phyloP scores from a whole-genome alignment of 2,888 invertebrate genomes.

The Megastigmus dorsalis region DNA sequence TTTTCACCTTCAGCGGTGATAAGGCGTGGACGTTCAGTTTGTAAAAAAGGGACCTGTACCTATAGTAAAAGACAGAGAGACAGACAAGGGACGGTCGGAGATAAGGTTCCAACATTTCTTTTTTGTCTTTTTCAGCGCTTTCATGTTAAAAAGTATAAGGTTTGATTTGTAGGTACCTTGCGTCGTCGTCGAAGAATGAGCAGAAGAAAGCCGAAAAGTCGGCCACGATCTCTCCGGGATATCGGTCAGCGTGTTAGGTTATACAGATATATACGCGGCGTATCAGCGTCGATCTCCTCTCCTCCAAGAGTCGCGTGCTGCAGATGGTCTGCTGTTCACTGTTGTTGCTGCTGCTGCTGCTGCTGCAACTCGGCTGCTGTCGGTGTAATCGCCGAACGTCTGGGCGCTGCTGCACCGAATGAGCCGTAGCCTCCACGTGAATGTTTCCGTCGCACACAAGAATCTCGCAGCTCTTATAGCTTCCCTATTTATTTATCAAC shows the following conservation, averaged over 20 bases:
- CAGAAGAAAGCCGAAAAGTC: constrained; percentile 61
- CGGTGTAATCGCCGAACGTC: not conserved
- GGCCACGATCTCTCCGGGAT: constrained; percentile 61
- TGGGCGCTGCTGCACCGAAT: not conserved
- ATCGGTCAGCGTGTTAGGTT: constrained; percentile 62
- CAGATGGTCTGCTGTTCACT: no score
- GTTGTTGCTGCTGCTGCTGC: no score
- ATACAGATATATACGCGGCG: constrained; percentile 4
- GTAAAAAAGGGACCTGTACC: not conserved
- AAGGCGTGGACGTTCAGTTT: not conserved
- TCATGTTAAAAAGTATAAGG: not conserved
- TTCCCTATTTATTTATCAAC: no score
- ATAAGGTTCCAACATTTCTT: not conserved
- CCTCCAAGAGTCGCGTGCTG: constrained; percentile 4
- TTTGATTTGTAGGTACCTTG: constrained; percentile 29
- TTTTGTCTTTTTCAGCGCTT: not conserved
- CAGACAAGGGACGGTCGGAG: not conserved
- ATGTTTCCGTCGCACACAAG: constrained; percentile 37
- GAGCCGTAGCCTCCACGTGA: constrained; percentile 14
- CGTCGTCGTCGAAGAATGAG: constrained; percentile 38
- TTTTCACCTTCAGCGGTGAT: constrained; percentile 57
- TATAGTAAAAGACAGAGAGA: not conserved
- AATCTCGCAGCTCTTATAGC: no score
- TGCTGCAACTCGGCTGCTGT: not conserved
- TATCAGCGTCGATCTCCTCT: not conserved